Base-by-base conservation (phyloP, 1,140 invertebrate genomes). In the Coptotermes formosanus region DNA sequence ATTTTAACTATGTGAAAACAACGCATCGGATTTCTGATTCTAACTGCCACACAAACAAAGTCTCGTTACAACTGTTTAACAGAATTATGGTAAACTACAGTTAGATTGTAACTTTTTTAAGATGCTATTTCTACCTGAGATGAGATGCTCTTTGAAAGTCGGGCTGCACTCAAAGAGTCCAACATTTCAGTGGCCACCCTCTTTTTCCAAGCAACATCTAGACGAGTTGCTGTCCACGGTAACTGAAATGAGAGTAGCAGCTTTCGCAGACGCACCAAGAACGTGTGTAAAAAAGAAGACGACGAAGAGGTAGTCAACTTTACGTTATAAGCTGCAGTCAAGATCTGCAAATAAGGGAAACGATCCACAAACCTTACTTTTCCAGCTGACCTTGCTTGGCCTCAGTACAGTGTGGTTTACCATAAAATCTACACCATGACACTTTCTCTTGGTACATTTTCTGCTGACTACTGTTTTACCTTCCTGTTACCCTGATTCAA, bases 271-370 rank as follows among this genome's bases (percentile, higher is more conserved):
- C 95, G 94, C 89, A 97, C 96, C 88, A 97, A 92, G 85, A 98
- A 93, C 0, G 94, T 93, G 86, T 95, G 91, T 30, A 97, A 92
- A 83, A 97, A 91, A 0, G 95, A 96, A 86, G 95, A 95, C 59
- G 96, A 96, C 43, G 95, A 93, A 82, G 94, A 94, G 48, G 96
- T 93, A 88, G 95, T 95, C n/a, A 98, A 92, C 90, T 97, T 95
- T n/a, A 98, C 94, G 87, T 95, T 94, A 87, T 97, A 96, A 9
- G 97, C 96, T 43, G 95, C 95, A 86, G 94, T 95, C 82, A 97
- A 90, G 88, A 97, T 96, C 93, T 93, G 87, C n/a, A 85, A 83
- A 16, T 19, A 16, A 55, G 19, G 19, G 4, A 55, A 55, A 19
- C 12, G 19, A 38, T 38, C 38, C 38, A 38, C 38, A 38, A 38